phyloP scores from a whole-genome alignment of 2,797 vertebrate species.

The Zalophus californianus region DNA sequence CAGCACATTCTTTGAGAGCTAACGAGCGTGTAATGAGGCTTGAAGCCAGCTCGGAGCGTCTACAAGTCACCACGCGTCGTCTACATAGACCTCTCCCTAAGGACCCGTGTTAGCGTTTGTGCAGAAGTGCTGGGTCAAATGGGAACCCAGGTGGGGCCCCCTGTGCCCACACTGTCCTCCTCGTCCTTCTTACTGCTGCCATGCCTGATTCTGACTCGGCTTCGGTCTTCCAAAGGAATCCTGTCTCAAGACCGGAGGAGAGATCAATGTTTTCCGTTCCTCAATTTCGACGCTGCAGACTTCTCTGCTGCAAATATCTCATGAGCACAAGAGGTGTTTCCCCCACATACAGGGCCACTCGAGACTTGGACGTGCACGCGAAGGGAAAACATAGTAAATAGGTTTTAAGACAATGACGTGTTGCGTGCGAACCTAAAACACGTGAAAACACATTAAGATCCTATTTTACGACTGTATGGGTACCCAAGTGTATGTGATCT shows the following conservation, averaged over 20 bases:
- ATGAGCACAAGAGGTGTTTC: not conserved
- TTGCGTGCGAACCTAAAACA: not conserved
- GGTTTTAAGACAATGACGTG: rapidly evolving
- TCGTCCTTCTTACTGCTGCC: rapidly evolving
- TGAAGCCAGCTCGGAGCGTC: rapidly evolving
- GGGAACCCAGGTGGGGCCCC: rapidly evolving
- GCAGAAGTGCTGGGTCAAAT: rapidly evolving
- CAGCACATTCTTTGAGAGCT: not conserved
- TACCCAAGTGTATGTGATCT: rapidly evolving
- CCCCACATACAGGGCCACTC: rapidly evolving
- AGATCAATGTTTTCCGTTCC: rapidly evolving
- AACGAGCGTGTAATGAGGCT: rapidly evolving
- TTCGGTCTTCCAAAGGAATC: not conserved
- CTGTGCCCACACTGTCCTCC: rapidly evolving
- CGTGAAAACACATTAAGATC: not conserved
- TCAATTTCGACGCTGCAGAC: not conserved
- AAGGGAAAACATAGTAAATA: not conserved
- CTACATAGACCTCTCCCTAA: rapidly evolving
- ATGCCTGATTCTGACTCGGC: no score
- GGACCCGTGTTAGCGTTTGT: not conserved
- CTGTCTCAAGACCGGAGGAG: not conserved
- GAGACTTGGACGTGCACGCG: not conserved
- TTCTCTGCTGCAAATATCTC: not conserved
- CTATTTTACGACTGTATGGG: rapidly evolving
- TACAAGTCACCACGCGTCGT: rapidly evolving